Evolutionary conservation across 2,797 vertebrate genomes (phyloP), one percentile per base, ranked within the genome.

Genomic region (Tenualosa thibaudeaui): DNA sequence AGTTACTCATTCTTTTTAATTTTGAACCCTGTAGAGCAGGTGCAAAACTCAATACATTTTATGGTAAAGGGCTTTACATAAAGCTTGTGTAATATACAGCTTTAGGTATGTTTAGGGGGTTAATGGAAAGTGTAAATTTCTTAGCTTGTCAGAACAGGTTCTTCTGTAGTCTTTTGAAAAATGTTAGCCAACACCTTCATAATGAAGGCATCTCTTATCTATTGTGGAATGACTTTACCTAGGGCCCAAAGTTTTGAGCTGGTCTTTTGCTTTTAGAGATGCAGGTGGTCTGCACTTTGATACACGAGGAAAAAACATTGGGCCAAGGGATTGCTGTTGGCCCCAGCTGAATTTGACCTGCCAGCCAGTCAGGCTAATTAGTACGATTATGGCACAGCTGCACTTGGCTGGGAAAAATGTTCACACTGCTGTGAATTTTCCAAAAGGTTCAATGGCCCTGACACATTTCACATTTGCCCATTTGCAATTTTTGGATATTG

Each of bases 371-470:
- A 62, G 58, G 95, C 96, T 97, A 97, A 98, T 98, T 97, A 98
- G 97, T 96, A 91, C 95, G 95, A 98, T 98, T 97, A 97, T 95
- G 94, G 93, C 91, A 88, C 96, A 96, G 96, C 95, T 96, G 95
- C 94, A 89, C 94, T 62, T 94, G 94, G 94, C 94, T 93, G 91
- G 96, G 95, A 95, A 56, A 56, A 56, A 56, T 56, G 54, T 56
- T 17, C 54, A 56, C 54, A 19, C 53, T 17, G 17, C 3, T 62
- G 58, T 62, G 58, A n/a, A 9, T 62, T 62, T 62, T 62, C 15
- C 22, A 24, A 62, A 62, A 62, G 58, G n/a, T 62, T 62, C 22
- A 62, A n/a, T 62, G n/a, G 22, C n/a, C 58, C 22, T 62, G 58
- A 10, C 22, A 62, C 22, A 62, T 62, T 24, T 62, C n/a, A 24